Conservation (phyloP, 2,888 invertebrate species). For the Nasonia oneida region DNA sequence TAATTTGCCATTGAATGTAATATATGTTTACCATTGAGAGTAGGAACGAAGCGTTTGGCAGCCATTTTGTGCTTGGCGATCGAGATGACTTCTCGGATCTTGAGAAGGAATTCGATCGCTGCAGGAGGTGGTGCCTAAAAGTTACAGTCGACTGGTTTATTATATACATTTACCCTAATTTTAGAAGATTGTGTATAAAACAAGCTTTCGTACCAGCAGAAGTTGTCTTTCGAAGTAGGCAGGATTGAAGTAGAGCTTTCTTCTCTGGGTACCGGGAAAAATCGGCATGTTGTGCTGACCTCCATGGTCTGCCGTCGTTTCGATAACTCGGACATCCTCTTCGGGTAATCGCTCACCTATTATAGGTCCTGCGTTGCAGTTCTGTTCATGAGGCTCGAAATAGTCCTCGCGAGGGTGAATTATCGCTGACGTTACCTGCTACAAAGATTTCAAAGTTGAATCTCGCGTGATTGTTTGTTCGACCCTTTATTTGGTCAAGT, state of each 20-base stretch:
- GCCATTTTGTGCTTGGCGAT: conserved; percentile 94
- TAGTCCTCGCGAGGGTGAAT: conserved; percentile 83
- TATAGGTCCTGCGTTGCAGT: conserved; percentile 73
- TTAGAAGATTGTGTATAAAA: too few relatives aligned
- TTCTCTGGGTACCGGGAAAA: conserved; percentile 84
- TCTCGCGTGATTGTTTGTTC: neutral
- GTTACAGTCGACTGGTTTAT: neutral
- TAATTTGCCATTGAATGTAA: neutral
- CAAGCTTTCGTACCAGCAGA: conserved; percentile 83
- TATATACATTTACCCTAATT: too few relatives aligned
- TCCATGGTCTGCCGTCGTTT: conserved; percentile 84
- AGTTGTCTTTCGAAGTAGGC: conserved; percentile 95
- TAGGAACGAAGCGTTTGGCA: conserved; percentile 89
- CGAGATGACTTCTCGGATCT: conserved; percentile 94
- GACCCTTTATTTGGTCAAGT: too few relatives aligned
- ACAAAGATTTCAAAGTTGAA: conserved; percentile 70
- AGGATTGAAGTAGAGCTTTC: conserved; percentile 93
- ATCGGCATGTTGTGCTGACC: conserved; percentile 74
- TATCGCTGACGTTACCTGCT: conserved; percentile 85
- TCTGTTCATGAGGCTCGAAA: conserved; percentile 76
- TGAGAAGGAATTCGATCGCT: conserved; percentile 92
- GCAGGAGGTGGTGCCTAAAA: conserved; percentile 94
- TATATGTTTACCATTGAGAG: conserved; percentile 81
- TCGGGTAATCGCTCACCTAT: conserved; percentile 87
- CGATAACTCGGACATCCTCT: conserved; percentile 92